A percentile compares a stretch with the other conserved stretches of the same genome.
These are phyloP conservation scores for Notiomystis cincta DNA, from an alignment of 2,113 vertebrate species.

Conservation along the genomic window DNA sequence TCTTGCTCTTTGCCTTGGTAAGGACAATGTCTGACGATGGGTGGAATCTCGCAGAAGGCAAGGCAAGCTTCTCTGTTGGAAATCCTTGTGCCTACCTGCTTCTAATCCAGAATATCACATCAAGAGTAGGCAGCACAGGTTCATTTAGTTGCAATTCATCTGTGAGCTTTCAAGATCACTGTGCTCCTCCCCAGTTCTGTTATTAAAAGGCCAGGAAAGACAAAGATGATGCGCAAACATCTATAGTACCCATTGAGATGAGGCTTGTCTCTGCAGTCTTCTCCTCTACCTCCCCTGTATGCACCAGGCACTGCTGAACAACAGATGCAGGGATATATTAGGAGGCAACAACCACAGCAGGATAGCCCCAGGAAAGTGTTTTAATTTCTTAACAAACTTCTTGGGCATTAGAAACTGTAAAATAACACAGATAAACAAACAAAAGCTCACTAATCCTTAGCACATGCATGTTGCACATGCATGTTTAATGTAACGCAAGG, in stretches of 20 bases:
- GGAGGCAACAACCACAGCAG: neutral
- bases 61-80: neutral
- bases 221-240: neutral
- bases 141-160: neutral
- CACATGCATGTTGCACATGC: neutral
- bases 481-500: constrained; percentile 32
- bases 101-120: neutral
- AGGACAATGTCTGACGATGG: accelerated
- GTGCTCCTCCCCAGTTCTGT: neutral
- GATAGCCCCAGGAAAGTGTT: neutral
- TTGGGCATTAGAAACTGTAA: constrained; percentile 1
- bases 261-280: neutral
- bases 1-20: neutral
- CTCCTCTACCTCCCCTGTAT: neutral
- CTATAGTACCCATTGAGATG: neutral
- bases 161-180: neutral
- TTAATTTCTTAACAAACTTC: constrained; percentile 5
- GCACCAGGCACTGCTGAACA: neutral
- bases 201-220: neutral
- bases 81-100: neutral
- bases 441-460: constrained; percentile 1
- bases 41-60: neutral
- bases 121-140: neutral
- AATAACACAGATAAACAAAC: constrained; percentile 24
- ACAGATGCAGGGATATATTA: neutral